Conservation (phyloP, 1,140 invertebrate genomes). For the Homalodisca vitripennis region DNA sequence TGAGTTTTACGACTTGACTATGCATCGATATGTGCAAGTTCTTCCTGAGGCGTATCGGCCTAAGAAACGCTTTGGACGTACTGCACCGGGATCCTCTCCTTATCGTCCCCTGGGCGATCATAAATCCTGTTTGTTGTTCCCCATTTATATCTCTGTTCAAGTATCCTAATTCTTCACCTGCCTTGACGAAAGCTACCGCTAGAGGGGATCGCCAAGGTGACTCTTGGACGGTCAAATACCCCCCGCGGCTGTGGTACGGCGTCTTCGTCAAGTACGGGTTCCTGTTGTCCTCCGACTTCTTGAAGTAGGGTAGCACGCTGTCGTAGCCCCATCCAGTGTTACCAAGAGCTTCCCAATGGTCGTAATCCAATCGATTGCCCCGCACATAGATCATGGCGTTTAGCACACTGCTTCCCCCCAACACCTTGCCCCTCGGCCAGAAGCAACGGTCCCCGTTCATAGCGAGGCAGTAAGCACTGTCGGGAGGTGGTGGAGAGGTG, state of each 20-base stretch:
- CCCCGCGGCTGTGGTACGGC: constrained; percentile 72
- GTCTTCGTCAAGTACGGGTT: constrained; percentile 74
- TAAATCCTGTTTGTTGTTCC: constrained; percentile 78
- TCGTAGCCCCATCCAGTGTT: constrained; percentile 90
- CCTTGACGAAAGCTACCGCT: constrained; percentile 77
- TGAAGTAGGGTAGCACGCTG: constrained; percentile 83
- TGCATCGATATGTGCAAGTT: constrained; percentile 83
- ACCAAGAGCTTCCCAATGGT: constrained; percentile 83
- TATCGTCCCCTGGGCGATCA: constrained; percentile 83
- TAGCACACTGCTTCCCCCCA: constrained; percentile 91
- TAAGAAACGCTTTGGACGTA: constrained; percentile 83
- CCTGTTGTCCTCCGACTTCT: constrained; percentile 84
- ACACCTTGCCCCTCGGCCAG: constrained; percentile 84
- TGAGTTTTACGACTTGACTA: constrained; percentile 69
- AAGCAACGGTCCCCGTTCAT: constrained; percentile 83
- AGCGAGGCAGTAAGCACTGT: constrained; percentile 70
- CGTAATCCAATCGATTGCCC: constrained; percentile 88
- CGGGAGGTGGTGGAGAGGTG: constrained; percentile 69
- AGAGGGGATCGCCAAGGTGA: constrained; percentile 77
- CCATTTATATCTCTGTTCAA: constrained; percentile 77
- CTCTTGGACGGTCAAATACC: constrained; percentile 82
- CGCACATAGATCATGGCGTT: constrained; percentile 96
- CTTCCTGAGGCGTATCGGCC: constrained; percentile 70
- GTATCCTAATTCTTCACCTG: constrained; percentile 77
- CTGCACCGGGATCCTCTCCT: constrained; percentile 83